These are phyloP conservation scores for Rostratula benghalensis DNA, from an alignment of 2,113 vertebrate species.

Conservation along the genomic window DNA sequence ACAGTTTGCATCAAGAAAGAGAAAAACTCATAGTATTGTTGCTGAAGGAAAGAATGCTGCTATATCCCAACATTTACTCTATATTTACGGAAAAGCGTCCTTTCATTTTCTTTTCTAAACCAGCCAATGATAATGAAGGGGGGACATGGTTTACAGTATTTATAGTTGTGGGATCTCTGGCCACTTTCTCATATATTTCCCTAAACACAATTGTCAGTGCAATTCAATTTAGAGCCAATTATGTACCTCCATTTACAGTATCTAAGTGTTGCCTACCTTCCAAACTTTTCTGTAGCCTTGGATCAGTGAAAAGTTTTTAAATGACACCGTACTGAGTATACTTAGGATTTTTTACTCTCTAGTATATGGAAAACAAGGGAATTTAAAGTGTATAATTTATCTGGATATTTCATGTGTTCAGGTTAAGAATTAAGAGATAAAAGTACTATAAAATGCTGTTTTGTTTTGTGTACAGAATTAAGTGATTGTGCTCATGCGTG, in stretches of 20 bases:
- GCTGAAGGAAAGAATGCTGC: neutral
- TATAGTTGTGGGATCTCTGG: fast-evolving
- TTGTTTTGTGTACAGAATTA: neutral
- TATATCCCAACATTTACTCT: neutral
- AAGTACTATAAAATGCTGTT: neutral
- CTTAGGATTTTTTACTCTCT: neutral
- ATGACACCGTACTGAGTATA: neutral
- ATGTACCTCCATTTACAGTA: neutral
- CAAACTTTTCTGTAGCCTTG: neutral
- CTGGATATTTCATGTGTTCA: neutral
- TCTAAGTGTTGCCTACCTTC: neutral
- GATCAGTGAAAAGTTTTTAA: neutral
- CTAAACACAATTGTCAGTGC: neutral
- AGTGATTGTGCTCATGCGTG: neutral
- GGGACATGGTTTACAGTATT: neutral
- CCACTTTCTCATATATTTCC: neutral
- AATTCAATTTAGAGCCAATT: neutral
- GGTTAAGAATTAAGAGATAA: neutral
- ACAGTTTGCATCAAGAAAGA: neutral
- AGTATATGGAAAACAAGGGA: neutral
- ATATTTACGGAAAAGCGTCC: neutral
- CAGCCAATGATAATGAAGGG: neutral
- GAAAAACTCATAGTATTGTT: neutral
- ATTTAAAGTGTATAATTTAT: neutral
- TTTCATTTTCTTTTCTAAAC: neutral